These are phyloP conservation scores for Ferdinandea cuprea DNA, from an alignment of 2,888 invertebrate species.

Conservation along the genomic window DNA sequence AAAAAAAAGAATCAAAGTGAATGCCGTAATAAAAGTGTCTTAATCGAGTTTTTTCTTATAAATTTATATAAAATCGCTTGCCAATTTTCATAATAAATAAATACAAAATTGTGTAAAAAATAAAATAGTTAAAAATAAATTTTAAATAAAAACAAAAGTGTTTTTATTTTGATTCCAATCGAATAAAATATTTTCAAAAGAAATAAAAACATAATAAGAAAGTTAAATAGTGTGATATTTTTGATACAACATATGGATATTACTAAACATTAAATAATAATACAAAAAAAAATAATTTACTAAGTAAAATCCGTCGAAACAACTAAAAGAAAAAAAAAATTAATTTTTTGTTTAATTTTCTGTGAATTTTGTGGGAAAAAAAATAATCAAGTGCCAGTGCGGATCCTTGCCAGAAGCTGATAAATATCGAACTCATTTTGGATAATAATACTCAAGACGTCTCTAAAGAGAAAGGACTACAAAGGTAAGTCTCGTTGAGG, in stretches of 20 bases:
- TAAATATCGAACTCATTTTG: constrained; percentile 26
- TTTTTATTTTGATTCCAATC: constrained; percentile 34
- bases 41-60: constrained; percentile 44
- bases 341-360: neutral
- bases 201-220: constrained; percentile 19
- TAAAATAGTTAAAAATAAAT: constrained; percentile 39
- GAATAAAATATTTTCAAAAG: constrained; percentile 16
- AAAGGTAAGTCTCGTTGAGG: constrained; percentile 29
- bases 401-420: constrained; percentile 8
- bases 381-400: neutral
- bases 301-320: constrained; percentile 45
- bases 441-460: constrained; percentile 50
- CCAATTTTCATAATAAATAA: constrained; percentile 45
- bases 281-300: constrained; percentile 17
- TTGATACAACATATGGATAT: constrained; percentile 72
- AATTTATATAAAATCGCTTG: constrained; percentile 59
- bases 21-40: constrained; percentile 73
- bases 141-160: constrained; percentile 28
- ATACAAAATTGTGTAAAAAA: constrained; percentile 22
- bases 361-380: neutral
- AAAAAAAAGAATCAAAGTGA: constrained; percentile 59
- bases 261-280: constrained; percentile 45
- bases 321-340: constrained; percentile 5
- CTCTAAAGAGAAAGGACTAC: neutral
- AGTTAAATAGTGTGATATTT: constrained; percentile 69